Evolutionary conservation across 2,888 invertebrate species (phyloP), one percentile per base, ranked within the genome.

Genomic region (Athetis lepigone): DNA sequence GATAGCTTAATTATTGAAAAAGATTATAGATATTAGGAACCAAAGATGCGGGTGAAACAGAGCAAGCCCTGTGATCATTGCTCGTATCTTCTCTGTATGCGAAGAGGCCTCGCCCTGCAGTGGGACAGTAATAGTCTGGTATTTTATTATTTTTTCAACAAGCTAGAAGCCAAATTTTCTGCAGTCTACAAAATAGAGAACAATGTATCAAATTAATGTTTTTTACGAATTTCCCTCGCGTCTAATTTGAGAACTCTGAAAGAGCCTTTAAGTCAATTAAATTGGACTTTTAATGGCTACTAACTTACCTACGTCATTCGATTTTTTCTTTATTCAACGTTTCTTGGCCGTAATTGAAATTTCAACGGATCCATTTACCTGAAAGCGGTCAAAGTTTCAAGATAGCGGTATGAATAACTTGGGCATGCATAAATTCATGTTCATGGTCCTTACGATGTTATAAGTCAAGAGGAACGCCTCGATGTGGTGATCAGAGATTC

Each of bases 331-430:
- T 25, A 61, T 61, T 61, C 39, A 52, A 72, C 40, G 52, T 70
- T 70, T 70, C 33, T 52, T 47, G 39, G 23, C 25, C 43, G 29
- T 70, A 70, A 72, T 72, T 72, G 75, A 72, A 72, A 72, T 75
- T 72, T 70, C 58, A 63, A 45, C 25, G 70, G 43, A 70, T 63
- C 75, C 46, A 63, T 72, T 74, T 63, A 70, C 70, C 75, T 75
- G 63, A 47, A 19, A 5, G 55, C 46, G 75, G 75, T 57, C 46
- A 63, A 72, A 72, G 63, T 72, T 72, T 55, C 46, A 75, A 58
- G 54, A 63, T 62, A 62, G 45, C 63, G 42, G 54, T 51, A 75
- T 75, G 71, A 75, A 70, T 75, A 75, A 72, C 75, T 75, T 72
- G 46, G n/a, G 50, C 62, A 75, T 72, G 50, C 50, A 70, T 72